Evolutionary conservation across 2,797 vertebrate species (phyloP), one percentile per base, ranked within the genome.

Genomic region (Linurgus olivaceus): DNA sequence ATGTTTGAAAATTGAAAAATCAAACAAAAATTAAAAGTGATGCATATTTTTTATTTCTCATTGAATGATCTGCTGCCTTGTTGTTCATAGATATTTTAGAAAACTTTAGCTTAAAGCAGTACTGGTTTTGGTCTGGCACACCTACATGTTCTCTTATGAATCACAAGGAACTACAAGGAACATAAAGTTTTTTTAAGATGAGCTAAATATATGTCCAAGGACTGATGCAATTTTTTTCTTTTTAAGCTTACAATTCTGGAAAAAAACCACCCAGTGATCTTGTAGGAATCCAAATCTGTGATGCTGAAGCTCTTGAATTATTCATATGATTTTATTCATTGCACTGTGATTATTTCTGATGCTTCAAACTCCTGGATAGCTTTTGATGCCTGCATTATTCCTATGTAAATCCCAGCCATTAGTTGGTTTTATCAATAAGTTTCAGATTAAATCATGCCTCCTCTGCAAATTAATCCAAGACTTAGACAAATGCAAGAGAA

Each of bases 371-470:
- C 96, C 86, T 92, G 94, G 94, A 90, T 85, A 95, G 87, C 76
- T 94, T 95, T 90, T 94, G 91, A 97, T 93, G 95, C 93, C 68
- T 85, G 67, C 71, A 93, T 96, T 96, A 95, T 96, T 95, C 90
- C 88, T 88, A 94, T 96, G 96, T 95, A 96, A 96, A 97, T 95
- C 91, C 82, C 68, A 96, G n/a, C 85, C 76, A 95, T 94, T 96
- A 95, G 94, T 6, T 94, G 74, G 85, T 94, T 94, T 92, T 95
- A 94, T 90, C 96, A 96, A 90, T 94, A 94, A 96, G 77, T 68
- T 94, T 91, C 70, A 80, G 91, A 94, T 79, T 90, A 86, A 95
- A 95, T 94, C 93, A 76, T 92, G 83, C 57, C 71, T 94, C 48
- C 88, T 63, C 67, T 85, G 67, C 45, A 95, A 94, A 94, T 92